Evolutionary conservation across 2,888 invertebrate genomes (phyloP), one percentile per base, ranked within the genome.

Genomic region (Alviniconcha strummeri): DNA sequence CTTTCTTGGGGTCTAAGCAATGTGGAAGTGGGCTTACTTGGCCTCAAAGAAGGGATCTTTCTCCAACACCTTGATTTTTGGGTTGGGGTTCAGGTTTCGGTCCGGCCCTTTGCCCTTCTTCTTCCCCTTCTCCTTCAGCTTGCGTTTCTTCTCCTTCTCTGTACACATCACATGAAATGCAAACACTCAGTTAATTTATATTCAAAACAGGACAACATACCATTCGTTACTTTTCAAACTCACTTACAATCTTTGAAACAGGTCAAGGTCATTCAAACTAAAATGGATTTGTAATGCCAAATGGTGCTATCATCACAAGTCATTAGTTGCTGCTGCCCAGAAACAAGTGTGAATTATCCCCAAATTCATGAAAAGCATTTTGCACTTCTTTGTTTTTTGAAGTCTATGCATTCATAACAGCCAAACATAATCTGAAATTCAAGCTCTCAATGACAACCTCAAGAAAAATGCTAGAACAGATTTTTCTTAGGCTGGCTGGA

Each of bases 11-110:
- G 36, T 36, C 36, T 3, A 36, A 36, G 36, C 36, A 36, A 36
- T 36, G 36, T 36, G 36, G 36, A 36, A 36, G 36, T 36, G 36
- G 36, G 88, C 90, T 85, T 90, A 94, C 93, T 91, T 93, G 78
- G 92, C 91, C 87, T 94, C 93, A 90, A 94, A 93, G 82, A 94
- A 92, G 7, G 94, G 94, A 86, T 94, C 94, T 84, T 92, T 92
- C 78, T 92, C 91, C 84, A 92, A 89, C 7, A 94, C 90, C 75
- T 91, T 93, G 60, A 94, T 92, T 82, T 92, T 91, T 5, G 91
- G 90, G 83, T 93, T 93, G 72, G 93, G 93, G 81, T 91, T 91
- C 36, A 94, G 89, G 69, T 91, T 88, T 85, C 89, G 88, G 81
- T 91, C 91, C 60, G 91, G 91, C 19, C 90, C 91, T 83, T 88